Conservation (phyloP, 2,888 invertebrate genomes). For the Napeogenes sylphis region DNA sequence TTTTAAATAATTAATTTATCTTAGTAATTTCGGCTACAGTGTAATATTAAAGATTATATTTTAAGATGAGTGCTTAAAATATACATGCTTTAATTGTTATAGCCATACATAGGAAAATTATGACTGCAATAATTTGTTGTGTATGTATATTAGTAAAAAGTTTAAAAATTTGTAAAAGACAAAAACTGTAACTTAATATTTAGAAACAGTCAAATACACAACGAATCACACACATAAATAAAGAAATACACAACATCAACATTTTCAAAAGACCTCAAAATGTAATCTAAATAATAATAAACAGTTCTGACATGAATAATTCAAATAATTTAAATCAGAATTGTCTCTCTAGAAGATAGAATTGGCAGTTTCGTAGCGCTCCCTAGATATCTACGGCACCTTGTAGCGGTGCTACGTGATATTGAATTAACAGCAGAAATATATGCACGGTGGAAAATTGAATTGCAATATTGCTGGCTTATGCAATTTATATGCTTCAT, state of each 20-base stretch:
- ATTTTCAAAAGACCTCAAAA: not conserved
- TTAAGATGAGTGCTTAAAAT: too few relatives aligned
- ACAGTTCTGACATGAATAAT: slow-evolving; percentile 1
- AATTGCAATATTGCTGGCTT: slow-evolving; percentile 1
- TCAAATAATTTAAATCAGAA: slow-evolving; percentile 7
- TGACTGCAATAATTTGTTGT: too few relatives aligned
- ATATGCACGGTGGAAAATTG: not conserved
- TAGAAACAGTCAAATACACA: not conserved
- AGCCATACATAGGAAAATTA: too few relatives aligned
- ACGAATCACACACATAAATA: not conserved
- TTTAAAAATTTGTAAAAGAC: too few relatives aligned
- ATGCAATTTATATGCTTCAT: slow-evolving; percentile 2
- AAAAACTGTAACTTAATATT: too few relatives aligned
- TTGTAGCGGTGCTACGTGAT: slow-evolving; percentile 5
- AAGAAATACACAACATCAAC: not conserved
- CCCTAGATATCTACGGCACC: slow-evolving; percentile 2
- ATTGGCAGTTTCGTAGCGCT: slow-evolving; percentile 7
- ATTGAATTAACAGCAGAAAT: slow-evolving; percentile 7
- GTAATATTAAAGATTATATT: too few relatives aligned
- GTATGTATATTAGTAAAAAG: too few relatives aligned
- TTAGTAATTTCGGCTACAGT: too few relatives aligned
- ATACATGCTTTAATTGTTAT: too few relatives aligned
- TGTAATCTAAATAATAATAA: slow-evolving; percentile 5
- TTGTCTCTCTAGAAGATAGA: not conserved
- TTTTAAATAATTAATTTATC: too few relatives aligned